phyloP scores from a whole-genome alignment of 1,140 invertebrate species.

The Drosophila fuyamai region DNA sequence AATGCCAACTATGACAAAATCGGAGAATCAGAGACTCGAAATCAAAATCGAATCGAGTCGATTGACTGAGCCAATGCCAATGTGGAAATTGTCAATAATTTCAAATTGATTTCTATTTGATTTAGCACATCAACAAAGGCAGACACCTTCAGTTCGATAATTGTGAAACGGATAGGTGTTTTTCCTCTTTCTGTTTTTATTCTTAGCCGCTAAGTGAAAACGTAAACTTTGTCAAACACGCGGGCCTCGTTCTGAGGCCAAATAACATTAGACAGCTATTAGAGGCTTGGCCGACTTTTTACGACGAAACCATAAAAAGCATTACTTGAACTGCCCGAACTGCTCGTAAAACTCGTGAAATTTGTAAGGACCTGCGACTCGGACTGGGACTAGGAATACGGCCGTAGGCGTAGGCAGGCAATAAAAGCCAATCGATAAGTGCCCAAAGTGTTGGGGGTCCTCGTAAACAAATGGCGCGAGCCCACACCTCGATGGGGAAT shows the following conservation, averaged over 20 bases:
- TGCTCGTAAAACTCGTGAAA: constrained; percentile 72
- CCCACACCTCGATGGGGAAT: constrained; percentile 6
- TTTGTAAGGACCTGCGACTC: constrained; percentile 43
- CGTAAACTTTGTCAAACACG: constrained; percentile 59
- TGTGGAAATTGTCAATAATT: constrained; percentile 84
- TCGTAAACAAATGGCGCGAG: constrained; percentile 56
- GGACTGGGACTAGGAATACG: background rate
- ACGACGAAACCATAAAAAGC: constrained; percentile 73
- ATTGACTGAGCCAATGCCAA: constrained; percentile 75
- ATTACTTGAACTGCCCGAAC: constrained; percentile 65
- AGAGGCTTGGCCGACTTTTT: constrained; percentile 74
- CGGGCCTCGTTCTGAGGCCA: constrained; percentile 47
- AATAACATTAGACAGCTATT: constrained; percentile 77
- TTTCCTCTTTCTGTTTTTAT: background rate
- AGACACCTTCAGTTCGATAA: constrained; percentile 52
- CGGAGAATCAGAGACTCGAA: constrained; percentile 51
- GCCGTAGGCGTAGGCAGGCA: constrained; percentile 39
- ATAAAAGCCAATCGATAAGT: constrained; percentile 78
- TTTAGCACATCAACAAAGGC: constrained; percentile 68
- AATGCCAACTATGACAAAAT: constrained; percentile 70
- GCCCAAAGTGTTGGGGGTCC: constrained; percentile 61
- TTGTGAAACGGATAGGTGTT: constrained; percentile 38
- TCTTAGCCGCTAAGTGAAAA: constrained; percentile 53
- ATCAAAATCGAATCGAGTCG: constrained; percentile 51
- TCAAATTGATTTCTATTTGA: constrained; percentile 84